Evolutionary conservation across 2,888 invertebrate genomes (phyloP).

Genomic region (Bellardia pandia): DNA sequence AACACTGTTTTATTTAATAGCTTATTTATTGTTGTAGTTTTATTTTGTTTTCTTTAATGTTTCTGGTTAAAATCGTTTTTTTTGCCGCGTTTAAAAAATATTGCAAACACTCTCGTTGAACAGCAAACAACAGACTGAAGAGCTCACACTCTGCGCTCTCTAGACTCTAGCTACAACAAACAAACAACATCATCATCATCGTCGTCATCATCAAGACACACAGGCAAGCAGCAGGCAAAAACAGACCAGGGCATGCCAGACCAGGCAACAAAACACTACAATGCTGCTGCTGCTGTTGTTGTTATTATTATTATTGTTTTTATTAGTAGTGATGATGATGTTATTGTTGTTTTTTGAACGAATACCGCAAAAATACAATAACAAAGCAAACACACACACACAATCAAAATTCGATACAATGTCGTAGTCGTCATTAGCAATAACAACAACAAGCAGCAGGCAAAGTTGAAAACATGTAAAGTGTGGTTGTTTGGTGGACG

Average conservation of each 20-base stretch:
- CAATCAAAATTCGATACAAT: slow-evolving; percentile 57
- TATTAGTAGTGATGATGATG: slow-evolving; percentile 38
- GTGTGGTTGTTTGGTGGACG: slow-evolving; percentile 51
- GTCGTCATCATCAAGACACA: slow-evolving; percentile 53
- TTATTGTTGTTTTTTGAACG: slow-evolving; percentile 44
- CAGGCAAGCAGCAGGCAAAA: slow-evolving; percentile 54
- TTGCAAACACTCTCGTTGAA: slow-evolving; percentile 70
- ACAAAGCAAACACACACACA: slow-evolving; percentile 42
- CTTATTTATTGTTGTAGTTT: slow-evolving; percentile 44
- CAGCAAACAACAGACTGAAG: slow-evolving; percentile 72
- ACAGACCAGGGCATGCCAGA: slow-evolving; percentile 22
- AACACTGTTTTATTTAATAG: slow-evolving; percentile 42
- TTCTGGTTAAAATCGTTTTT: neutral
- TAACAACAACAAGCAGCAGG: slow-evolving; percentile 43
- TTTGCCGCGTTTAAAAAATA: slow-evolving; percentile 65
- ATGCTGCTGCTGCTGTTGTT: slow-evolving; percentile 54
- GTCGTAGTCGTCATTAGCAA: slow-evolving; percentile 61
- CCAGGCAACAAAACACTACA: slow-evolving; percentile 56
- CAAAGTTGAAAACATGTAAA: slow-evolving; percentile 66
- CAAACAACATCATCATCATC: slow-evolving; percentile 68
- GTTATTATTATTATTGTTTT: slow-evolving; percentile 45
- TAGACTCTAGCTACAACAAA: slow-evolving; percentile 51
- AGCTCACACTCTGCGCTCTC: slow-evolving; percentile 59
- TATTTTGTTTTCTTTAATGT: slow-evolving; percentile 37
- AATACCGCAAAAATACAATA: slow-evolving; percentile 64